These are phyloP conservation scores for Oceanodroma leucorhoa DNA, from an alignment of 2,797 vertebrate genomes.

Conservation along the genomic window DNA sequence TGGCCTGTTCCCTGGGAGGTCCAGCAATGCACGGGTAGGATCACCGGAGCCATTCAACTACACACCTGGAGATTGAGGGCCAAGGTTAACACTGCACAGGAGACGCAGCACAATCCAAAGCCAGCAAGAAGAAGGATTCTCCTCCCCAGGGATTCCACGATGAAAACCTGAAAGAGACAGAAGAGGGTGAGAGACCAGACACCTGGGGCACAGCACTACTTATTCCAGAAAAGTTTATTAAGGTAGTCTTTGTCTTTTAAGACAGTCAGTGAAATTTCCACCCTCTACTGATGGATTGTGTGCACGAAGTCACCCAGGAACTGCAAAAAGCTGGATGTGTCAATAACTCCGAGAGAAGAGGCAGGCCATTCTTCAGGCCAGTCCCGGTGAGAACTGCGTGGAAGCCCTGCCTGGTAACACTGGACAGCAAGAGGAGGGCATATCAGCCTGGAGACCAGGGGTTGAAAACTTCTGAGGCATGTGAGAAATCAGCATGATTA, in stretches of 20 bases:
- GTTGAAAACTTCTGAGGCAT: neutral
- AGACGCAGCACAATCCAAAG: conserved; percentile 83
- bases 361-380: neutral
- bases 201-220: neutral
- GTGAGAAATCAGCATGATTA: neutral
- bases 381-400: neutral
- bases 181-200: neutral
- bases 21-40: neutral
- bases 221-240: neutral
- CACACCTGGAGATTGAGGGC: conserved; percentile 88
- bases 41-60: rapidly evolving
- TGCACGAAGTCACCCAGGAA: neutral
- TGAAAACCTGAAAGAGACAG: conserved; percentile 79
- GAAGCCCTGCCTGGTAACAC: neutral
- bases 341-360: neutral
- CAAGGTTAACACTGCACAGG: conserved; percentile 83
- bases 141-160: conserved; percentile 88
- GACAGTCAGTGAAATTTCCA: neutral
- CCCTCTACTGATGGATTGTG: neutral
- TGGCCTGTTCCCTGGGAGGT: neutral
- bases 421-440: neutral
- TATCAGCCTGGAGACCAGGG: neutral
- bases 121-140: conserved; percentile 85
- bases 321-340: neutral
- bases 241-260: neutral